Conservation (phyloP, 1,140 invertebrate genomes). For the Vanessa tameamea region DNA sequence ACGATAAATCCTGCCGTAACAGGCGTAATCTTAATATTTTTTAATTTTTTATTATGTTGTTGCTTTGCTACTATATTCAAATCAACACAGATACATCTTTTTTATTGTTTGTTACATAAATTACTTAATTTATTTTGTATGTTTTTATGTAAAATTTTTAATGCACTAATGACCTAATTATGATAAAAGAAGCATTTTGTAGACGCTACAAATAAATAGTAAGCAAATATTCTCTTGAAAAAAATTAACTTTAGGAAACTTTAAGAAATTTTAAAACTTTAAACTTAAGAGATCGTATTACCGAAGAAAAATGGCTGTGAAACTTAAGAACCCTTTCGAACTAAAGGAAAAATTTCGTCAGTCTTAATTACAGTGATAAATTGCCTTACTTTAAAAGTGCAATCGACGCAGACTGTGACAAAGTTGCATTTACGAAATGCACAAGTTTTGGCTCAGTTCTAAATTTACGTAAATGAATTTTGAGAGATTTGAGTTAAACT, state of each 20-base stretch:
- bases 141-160: too few relatives aligned
- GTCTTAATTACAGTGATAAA: slow-evolving; percentile 26
- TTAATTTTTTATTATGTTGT: too few relatives aligned
- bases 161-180: too few relatives aligned
- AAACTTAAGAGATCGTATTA: slow-evolving; percentile 5
- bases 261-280: background rate
- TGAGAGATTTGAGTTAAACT: background rate
- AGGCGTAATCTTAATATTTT: too few relatives aligned
- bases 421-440: slow-evolving; percentile 18
- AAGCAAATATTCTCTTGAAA: background rate
- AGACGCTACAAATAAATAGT: too few relatives aligned
- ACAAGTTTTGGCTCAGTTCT: background rate
- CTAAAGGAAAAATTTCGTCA: slow-evolving; percentile 16
- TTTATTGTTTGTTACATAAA: too few relatives aligned
- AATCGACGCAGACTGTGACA: slow-evolving; percentile 12
- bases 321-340: slow-evolving; percentile 19
- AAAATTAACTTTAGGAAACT: background rate
- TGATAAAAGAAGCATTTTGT: too few relatives aligned
- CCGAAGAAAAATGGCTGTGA: slow-evolving; percentile 21
- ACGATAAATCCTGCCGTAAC: too few relatives aligned
- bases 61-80: too few relatives aligned
- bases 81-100: too few relatives aligned
- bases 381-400: slow-evolving; percentile 23
- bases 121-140: too few relatives aligned
- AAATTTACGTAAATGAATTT: background rate